Evolutionary conservation across 92 coral and sea anemone species (phyloP), one percentile per base, ranked within the genome.

Genomic region (Montipora capitata): DNA sequence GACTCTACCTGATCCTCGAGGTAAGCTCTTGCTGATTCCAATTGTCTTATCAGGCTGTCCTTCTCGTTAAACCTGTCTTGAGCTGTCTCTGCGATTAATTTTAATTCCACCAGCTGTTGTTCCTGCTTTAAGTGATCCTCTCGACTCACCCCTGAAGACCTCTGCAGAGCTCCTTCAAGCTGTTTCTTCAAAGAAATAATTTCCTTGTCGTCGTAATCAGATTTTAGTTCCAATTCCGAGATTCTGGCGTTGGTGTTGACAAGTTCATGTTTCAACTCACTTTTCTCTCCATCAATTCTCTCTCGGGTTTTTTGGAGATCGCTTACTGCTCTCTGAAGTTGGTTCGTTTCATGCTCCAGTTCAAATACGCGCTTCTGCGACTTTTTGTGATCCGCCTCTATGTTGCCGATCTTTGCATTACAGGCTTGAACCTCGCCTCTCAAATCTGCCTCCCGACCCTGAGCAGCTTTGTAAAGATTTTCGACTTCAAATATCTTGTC

Each of bases 61-160:
- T 94, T 98, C 79, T 94, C 98, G 85, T 93, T 93, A 14, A 92
- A 79, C 87, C 93, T 96, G 67, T 96, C 98, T 81, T 98, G 99
- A 27, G 98, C 93, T 39, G 94, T 92, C 69, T 94, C 98, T 10
- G 88, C 87, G 27, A 92, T 69, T 63, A 98, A 81, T 66, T 91
- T 96, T 80, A 93, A 77, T 77, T 98, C 99, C n/a, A 90, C 94
- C 40, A 98, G 79, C 87, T 96, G 94, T 74, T 93, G 98, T 67
- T 96, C 96, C 69, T 94, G 94, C 82, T 91, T 94, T 57, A 91
- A 68, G 73, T 81, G 89, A 52, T 93, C 98, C 59, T 96, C 99
- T 69, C 94, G 94, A 59, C 94, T 93, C 16, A 83, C 88, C 12
- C 85, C 89, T 4, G 96, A 94, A 13, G 94, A 88, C 74, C 94